These are phyloP conservation scores for Gallinago paraguaiae DNA, from an alignment of 2,113 vertebrate species.

Conservation along the genomic window DNA sequence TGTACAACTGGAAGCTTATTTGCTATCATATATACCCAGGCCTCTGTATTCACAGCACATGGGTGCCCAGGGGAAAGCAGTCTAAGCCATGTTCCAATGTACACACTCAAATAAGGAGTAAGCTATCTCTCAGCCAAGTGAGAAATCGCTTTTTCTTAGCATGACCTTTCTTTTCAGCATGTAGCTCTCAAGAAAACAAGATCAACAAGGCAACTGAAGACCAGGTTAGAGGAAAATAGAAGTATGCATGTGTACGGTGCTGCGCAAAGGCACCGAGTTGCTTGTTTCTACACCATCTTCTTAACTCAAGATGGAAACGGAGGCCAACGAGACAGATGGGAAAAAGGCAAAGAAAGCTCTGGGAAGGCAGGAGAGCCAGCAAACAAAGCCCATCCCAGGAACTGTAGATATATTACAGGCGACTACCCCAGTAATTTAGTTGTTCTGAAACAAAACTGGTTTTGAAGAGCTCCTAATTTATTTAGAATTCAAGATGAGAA, in stretches of 20 bases:
- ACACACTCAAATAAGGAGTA: constrained; percentile 1
- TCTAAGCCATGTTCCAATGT: background rate
- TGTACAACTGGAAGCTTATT: background rate
- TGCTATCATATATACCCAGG: background rate
- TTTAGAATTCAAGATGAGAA: constrained; percentile 2
- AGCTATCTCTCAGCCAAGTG: background rate
- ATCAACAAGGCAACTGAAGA: background rate
- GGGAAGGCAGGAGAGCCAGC: background rate
- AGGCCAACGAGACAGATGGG: background rate
- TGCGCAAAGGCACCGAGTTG: background rate
- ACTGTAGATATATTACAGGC: background rate
- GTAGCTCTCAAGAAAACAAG: background rate
- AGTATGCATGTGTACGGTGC: accelerated
- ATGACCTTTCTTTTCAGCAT: background rate
- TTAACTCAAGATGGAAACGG: background rate
- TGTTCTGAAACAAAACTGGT: background rate
- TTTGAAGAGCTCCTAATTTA: background rate
- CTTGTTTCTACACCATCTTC: background rate
- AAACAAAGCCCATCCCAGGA: background rate
- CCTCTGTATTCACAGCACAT: background rate
- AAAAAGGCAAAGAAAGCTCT: background rate
- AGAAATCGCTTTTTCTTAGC: background rate
- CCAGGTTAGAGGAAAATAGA: background rate
- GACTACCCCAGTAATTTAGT: background rate
- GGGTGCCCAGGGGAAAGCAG: background rate